phyloP scores from a whole-genome alignment of 92 coral and sea anemone genomes.

The Zoanthus sociatus region DNA sequence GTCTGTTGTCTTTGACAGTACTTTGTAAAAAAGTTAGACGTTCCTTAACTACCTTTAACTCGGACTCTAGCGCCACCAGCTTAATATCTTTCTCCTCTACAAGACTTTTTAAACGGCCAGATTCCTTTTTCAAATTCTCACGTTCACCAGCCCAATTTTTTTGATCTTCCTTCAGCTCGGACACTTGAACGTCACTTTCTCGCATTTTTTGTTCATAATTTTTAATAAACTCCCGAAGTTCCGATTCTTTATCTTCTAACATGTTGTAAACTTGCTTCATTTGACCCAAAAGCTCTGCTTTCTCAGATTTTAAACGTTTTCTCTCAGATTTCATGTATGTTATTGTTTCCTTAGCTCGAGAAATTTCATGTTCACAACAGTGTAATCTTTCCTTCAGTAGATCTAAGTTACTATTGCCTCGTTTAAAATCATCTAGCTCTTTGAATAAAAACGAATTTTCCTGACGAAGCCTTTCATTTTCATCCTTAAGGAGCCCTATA shows the following conservation, averaged over 20 bases:
- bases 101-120: conserved; percentile 61
- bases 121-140: conserved; percentile 23
- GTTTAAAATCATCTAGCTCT: conserved; percentile 82
- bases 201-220: conserved; percentile 95
- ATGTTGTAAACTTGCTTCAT: conserved; percentile 93
- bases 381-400: conserved; percentile 85
- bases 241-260: conserved; percentile 92
- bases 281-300: conserved; percentile 84
- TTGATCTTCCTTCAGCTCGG: conserved; percentile 73
- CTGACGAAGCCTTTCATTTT: conserved; percentile 82
- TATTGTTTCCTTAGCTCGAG: conserved; percentile 96
- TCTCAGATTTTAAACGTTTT: conserved; percentile 91
- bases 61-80: conserved; percentile 77
- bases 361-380: conserved; percentile 90
- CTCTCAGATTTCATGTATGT: conserved; percentile 91
- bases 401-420: conserved; percentile 85
- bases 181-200: conserved; percentile 71
- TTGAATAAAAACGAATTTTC: conserved; percentile 80
- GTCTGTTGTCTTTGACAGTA: conserved; percentile 59
- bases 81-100: conserved; percentile 83
- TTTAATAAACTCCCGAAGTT: conserved; percentile 89
- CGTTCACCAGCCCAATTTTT: conserved; percentile 55
- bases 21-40: conserved; percentile 66
- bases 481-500: conserved; percentile 69
- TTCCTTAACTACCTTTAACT: conserved; percentile 77